Evolutionary conservation across 2,797 vertebrate species (phyloP).

Genomic region (Furcifer pardalis): DNA sequence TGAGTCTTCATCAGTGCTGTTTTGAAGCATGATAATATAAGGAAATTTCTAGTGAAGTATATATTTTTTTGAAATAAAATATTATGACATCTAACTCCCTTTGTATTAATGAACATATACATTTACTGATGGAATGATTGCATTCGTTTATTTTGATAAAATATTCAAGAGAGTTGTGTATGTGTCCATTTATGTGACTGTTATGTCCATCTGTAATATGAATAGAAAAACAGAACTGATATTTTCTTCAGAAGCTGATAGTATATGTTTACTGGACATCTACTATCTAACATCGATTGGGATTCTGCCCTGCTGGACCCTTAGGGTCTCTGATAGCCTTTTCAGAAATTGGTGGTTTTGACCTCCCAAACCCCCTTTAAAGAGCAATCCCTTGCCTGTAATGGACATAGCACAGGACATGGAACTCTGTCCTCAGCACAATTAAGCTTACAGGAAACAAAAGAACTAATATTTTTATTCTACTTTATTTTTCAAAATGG

Average conservation of each 20-base stretch:
- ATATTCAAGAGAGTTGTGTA: too few species aligned
- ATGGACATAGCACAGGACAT: too few species aligned
- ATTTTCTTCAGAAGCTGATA: neutral
- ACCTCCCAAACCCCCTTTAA: neutral
- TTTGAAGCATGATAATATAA: neutral
- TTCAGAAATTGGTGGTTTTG: neutral
- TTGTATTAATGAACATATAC: neutral
- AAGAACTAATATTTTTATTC: constrained; percentile 40
- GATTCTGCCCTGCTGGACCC: neutral
- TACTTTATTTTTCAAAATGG: neutral
- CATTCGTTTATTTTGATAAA: neutral
- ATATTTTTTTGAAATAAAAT: neutral
- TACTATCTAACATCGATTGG: too few species aligned
- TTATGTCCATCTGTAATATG: too few species aligned
- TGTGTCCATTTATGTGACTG: too few species aligned
- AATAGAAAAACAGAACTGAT: neutral
- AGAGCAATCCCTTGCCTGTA: neutral
- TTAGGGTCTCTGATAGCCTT: neutral
- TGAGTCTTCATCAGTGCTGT: neutral
- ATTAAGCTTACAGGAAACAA: constrained; percentile 26
- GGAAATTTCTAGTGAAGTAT: neutral
- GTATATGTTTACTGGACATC: neutral
- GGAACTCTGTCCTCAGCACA: neutral
- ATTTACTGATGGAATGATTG: neutral
- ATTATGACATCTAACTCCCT: neutral